phyloP scores from a whole-genome alignment of 2,113 vertebrate genomes.

The Microcebus ravelobensis region DNA sequence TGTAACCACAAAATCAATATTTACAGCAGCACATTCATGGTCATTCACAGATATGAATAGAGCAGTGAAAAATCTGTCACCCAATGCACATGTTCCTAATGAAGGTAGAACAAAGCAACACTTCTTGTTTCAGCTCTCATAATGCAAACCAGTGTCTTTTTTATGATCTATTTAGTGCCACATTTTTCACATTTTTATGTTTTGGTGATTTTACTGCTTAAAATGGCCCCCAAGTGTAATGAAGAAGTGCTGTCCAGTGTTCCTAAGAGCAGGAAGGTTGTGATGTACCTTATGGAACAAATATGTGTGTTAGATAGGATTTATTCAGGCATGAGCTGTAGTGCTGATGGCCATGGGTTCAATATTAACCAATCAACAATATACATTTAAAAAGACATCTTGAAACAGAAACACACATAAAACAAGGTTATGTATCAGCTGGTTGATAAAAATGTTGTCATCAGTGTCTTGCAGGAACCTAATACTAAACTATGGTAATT shows the following conservation, averaged over 20 bases:
- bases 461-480: neutral
- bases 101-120: neutral
- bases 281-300: neutral
- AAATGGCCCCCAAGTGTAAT: neutral
- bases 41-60: neutral
- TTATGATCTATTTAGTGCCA: neutral
- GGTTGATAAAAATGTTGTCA: neutral
- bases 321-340: neutral
- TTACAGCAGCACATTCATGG: neutral
- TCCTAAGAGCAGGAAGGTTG: neutral
- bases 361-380: neutral
- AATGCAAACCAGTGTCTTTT: neutral
- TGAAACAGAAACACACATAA: neutral
- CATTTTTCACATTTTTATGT: neutral
- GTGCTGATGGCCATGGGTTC: neutral
- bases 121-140: neutral
- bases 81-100: neutral
- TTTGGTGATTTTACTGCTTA: neutral
- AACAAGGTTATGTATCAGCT: neutral
- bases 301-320: neutral
- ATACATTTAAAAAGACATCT: neutral
- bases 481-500: too few species aligned
- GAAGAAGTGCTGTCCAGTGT: neutral
- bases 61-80: neutral
- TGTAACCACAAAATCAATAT: neutral